A percentile compares a stretch with the other conserved stretches of the same genome.
Conservation (phyloP, 1,140 invertebrate genomes). For the Drosophila arizonae region DNA sequence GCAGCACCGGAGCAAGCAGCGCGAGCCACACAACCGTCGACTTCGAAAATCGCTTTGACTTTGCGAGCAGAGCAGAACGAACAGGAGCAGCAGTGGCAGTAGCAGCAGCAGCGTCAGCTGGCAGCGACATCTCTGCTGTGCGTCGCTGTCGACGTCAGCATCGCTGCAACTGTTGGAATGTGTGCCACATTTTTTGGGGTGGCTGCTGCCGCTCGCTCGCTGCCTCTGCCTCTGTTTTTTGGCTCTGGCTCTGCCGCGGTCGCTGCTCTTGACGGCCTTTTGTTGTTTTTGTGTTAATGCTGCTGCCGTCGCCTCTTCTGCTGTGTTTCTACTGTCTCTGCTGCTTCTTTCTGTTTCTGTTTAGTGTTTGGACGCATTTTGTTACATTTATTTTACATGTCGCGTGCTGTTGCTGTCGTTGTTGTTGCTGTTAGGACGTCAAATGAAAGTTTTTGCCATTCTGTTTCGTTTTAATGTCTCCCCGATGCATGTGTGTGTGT, state of each 20-base stretch:
- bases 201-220: slow-evolving; percentile 32
- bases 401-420: slow-evolving; percentile 43
- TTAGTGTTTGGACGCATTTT: slow-evolving; percentile 53
- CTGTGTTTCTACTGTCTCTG: slow-evolving; percentile 19
- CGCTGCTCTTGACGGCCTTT: slow-evolving; percentile 19
- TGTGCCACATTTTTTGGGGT: slow-evolving; percentile 73
- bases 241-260: slow-evolving; percentile 20
- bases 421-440: slow-evolving; percentile 50
- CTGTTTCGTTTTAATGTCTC: slow-evolving; percentile 69
- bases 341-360: slow-evolving; percentile 15
- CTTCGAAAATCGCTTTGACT: slow-evolving; percentile 81
- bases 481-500: slow-evolving; percentile 56
- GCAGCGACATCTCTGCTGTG: slow-evolving; percentile 49
- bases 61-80: slow-evolving; percentile 47
- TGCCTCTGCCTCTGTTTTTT: slow-evolving; percentile 21
- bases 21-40: slow-evolving; percentile 76
- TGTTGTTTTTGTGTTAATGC: slow-evolving; percentile 57
- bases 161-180: slow-evolving; percentile 78
- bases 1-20: slow-evolving; percentile 59
- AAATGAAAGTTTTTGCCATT: slow-evolving; percentile 65
- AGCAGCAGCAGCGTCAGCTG: slow-evolving; percentile 22
- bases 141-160: slow-evolving; percentile 31
- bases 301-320: slow-evolving; percentile 13
- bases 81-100: slow-evolving; percentile 35
- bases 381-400: slow-evolving; percentile 66